Base-by-base conservation (phyloP, 2,888 invertebrate species). In the Andrena marginata region DNA sequence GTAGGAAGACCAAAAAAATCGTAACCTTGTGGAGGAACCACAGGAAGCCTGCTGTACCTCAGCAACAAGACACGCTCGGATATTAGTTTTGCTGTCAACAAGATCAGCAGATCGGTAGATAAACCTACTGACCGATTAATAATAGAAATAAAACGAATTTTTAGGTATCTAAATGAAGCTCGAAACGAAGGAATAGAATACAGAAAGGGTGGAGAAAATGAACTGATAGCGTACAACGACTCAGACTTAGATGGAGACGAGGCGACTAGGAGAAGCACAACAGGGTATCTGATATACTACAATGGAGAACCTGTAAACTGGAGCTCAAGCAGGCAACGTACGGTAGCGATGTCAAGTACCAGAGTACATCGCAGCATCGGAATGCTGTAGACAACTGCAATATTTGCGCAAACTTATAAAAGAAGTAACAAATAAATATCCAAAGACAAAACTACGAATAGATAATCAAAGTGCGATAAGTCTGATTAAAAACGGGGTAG, bases 311-410 rank as follows among this genome's bases (percentile, higher is more conserved):
- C 31, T 8, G 26, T 54, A 29, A 26, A 29, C 31, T 68, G 68
- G 51, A 29, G 49, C 20, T 68, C 68, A 5, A 68, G 51, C 33
- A 68, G 68, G 31, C 68, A 68, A n/a, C 31, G 5, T 0, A 20
- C 48, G 16, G 54, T 68, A 23, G 54, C 68, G 2, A 20, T 31
- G 51, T 68, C 68, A 1, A 68, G 54, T 29, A 54, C 68, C 64
- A 2, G 64, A 65, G 20, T 65, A 65, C 26, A 26, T 65, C 10
- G 64, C 51, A n/a, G 68, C 68, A 31, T 35, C 68, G 31, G 68
- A 68, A 54, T 68, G 54, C 10, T 68, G 54, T 10, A 51, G 31
- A 29, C 49, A 68, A 29, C 10, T 68, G 1, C 54, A 23, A 7
- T 56, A 56, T 23, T 2, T 56, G 3, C 54, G 8, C 2, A 26